Evolutionary conservation across 2,113 vertebrate species (phyloP), one percentile per base, ranked within the genome.

Genomic region (Podarcis cretensis): DNA sequence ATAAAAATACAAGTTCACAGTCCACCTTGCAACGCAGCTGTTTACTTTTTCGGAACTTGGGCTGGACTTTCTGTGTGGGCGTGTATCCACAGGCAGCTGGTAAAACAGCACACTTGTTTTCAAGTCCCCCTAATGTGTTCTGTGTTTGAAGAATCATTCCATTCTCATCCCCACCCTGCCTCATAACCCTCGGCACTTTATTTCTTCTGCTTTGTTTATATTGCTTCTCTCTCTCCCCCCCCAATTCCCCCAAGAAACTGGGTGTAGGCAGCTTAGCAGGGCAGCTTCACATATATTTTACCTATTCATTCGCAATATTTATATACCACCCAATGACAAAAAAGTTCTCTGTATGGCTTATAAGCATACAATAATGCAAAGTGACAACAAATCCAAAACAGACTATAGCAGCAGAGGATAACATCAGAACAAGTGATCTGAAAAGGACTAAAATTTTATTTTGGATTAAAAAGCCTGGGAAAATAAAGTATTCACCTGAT

Each of bases 141-240:
- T 84, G 13, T 89, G 87, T 84, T 89, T 89, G 63, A 59, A 77
- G 69, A 84, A 63, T 16, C 63, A 89, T 84, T 89, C 81, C 74
- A 78, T 57, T 69, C 75, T 69, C 16, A 48, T 10, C 80, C 69
- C 57, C 57, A 75, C 81, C 71, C 73, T 76, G 2, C 30, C 40
- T 68, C 59, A 78, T 37, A 86, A 48, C 65, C 5, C 37, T 77
- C 8, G 6, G 35, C 32, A 30, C 63, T 57, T 77, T 35, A 27
- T 54, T 76, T 68, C 20, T 77, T 66, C 35, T 18, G 35, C 37
- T 83, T 20, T n/a, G 30, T 86, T 20, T 57, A 77, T 69, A 3
- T 54, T 54, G 7, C 37, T 30, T 75, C 35, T 37, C 35, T 37
- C 30, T 76, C 7, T 1, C 43, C 43, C 43, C 48, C 48, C 48